These are phyloP conservation scores for Hermetia illucens DNA, from an alignment of 1,140 invertebrate species.

Conservation along the genomic window DNA sequence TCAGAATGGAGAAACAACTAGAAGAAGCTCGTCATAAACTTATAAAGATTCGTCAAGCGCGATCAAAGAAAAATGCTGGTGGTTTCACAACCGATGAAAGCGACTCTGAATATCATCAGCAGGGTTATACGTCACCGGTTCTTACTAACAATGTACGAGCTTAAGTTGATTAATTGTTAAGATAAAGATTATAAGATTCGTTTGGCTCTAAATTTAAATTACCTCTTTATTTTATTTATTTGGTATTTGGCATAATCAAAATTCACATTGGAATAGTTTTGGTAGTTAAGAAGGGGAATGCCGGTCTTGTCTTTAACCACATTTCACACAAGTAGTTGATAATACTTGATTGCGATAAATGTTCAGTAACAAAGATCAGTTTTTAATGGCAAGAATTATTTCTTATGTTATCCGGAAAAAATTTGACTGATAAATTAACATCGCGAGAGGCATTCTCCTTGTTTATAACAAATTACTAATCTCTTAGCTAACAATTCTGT, in stretches of 20 bases:
- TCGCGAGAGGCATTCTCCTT: no score
- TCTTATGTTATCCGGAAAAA: no score
- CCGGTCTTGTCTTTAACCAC: no score
- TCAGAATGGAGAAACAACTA: constrained; percentile 85
- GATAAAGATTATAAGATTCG: constrained; percentile 5
- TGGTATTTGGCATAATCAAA: constrained; percentile 7
- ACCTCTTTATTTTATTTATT: constrained; percentile 7
- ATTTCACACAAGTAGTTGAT: no score
- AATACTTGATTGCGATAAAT: no score
- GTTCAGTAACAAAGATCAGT: no score
- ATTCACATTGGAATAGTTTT: no score
- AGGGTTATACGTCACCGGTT: constrained; percentile 17
- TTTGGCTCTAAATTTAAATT: constrained; percentile 1
- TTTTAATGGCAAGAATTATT: no score
- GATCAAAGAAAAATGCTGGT: constrained; percentile 47
- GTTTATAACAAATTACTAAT: constrained; percentile 11
- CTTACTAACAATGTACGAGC: constrained; percentile 29
- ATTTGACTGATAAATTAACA: no score
- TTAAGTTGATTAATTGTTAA: no score
- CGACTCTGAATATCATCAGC: constrained; percentile 31
- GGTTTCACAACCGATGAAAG: constrained; percentile 42
- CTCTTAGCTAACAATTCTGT: constrained; percentile 4
- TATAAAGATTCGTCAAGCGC: constrained; percentile 70
- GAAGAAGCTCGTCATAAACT: constrained; percentile 82
- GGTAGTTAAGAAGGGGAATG: no score